Conservation (phyloP, 2,888 invertebrate genomes). For the Diogma glabrata region DNA sequence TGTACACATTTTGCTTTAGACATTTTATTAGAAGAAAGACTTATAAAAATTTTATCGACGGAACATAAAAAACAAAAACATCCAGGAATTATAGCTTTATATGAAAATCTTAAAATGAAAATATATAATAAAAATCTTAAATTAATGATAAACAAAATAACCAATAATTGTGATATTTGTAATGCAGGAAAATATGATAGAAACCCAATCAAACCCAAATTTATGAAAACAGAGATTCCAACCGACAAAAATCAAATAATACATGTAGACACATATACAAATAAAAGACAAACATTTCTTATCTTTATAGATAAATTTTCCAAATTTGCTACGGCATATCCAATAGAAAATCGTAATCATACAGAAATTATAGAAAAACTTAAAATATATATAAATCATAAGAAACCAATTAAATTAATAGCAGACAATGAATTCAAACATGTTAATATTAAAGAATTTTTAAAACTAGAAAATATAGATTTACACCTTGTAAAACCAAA, state of each 20-base stretch:
- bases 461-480: not conserved
- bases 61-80: not conserved
- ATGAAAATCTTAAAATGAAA: not conserved
- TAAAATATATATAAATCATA: not conserved
- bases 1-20: not conserved
- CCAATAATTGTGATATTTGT: not conserved
- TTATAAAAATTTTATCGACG: not conserved
- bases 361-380: not conserved
- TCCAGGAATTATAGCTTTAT: no score
- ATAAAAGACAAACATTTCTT: not conserved
- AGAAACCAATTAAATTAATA: not conserved
- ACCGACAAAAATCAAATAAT: not conserved
- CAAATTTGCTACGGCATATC: not conserved
- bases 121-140: not conserved
- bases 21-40: not conserved
- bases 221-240: not conserved
- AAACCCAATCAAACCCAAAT: not conserved
- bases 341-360: not conserved
- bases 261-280: not conserved
- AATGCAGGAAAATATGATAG: not conserved
- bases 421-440: no score
- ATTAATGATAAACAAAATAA: not conserved
- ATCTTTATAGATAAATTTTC: conserved; percentile 1
- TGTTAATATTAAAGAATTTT: no score
- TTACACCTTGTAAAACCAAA: not conserved